Base-by-base conservation (phyloP, 2,113 vertebrate species). In the Verasper variegatus region DNA sequence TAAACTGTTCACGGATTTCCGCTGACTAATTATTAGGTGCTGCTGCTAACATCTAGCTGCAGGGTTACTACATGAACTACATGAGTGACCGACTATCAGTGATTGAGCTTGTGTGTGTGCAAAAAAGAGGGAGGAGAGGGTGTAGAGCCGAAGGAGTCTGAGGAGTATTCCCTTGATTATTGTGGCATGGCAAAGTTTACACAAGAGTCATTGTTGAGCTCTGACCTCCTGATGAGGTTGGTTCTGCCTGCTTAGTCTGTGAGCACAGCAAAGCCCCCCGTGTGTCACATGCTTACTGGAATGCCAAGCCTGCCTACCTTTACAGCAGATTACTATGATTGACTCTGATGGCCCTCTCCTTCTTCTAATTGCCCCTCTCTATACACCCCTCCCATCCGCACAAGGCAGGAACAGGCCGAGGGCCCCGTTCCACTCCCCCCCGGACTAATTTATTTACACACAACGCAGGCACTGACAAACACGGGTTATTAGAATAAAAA, bases 271-370 rank as follows among this genome's bases (percentile, higher is more conserved):
- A 90, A 88, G 83, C 87, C 82, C 68, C 79, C 73, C 0, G 57
- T 65, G 88, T 90, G 93, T 92, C 93, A 91, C 92, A 90, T 92
- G 92, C 87, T 89, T n/a, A 80, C 76, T 87, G 90, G 91, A 94
- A 94, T 93, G 92, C 83, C 82, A 61, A 92, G 91, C 86, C 86
- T 79, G 89, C 86, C 89, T 86, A 90, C 83, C 88, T 91, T 89
- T 90, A 83, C 83, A 84, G 68, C 86, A 92, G 90, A 92, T 94
- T 94, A 94, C 86, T 71, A 63, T 76, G 89, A 92, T 90, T 84
- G 86, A 87, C 78, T 90, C 70, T 90, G 91, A 92, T 90, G 85
- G 88, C 68, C 76, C 70, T 86, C 86, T 77, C 74, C 77, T 70
- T 76, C 80, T 69, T 88, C 81, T 90, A 90, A 91, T 91, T 92